Evolutionary conservation across 1,140 invertebrate genomes (phyloP), one percentile per base, ranked within the genome.

Genomic region (Panagrolaimus sp.): DNA sequence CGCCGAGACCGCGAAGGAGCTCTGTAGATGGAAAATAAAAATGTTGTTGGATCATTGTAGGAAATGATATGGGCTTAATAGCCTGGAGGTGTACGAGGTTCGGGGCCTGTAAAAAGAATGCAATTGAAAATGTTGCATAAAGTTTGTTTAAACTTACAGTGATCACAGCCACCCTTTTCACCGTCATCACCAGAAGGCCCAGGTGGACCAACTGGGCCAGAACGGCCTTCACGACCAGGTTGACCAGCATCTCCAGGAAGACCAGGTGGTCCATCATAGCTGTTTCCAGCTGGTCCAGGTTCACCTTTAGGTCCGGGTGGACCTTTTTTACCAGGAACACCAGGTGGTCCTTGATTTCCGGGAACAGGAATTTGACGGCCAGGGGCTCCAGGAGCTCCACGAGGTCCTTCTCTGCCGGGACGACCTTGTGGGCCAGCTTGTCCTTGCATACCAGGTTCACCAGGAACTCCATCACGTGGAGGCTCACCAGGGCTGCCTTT

Each of bases 291-390:
- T 43, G 82, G 82, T 44, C 79, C 79, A 38, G 82, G 78, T 47
- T 78, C 78, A 55, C 75, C 75, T 43, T 79, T 76, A 17, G 73
- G 75, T 65, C 75, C 75, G 10, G 75, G 47, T 43, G 80, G 78
- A 65, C 74, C 74, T 17, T 73, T 47, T 21, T 55, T 15, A 66
- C 77, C 75, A 43, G 69, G 45, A 28, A 73, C 55, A 17, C 43
- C 73, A 26, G 78, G 70, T 65, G 78, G 77, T 64, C 80, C 79
- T 69, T 81, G 80, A 43, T 79, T 81, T 68, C 80, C 80, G 43
- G 80, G 80, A 12, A 83, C 79, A 12, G 79, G 79, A 64, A 82
- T 82, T 46, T 79, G 73, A 32, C 80, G 72, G 64, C 80, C 80
- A 43, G 74, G 69, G 21, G 80, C 78, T 32, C 80, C 80, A 45